Base-by-base conservation (phyloP, 35 echinoderm and acorn worm species). In the Apostichopus parvimensis region DNA sequence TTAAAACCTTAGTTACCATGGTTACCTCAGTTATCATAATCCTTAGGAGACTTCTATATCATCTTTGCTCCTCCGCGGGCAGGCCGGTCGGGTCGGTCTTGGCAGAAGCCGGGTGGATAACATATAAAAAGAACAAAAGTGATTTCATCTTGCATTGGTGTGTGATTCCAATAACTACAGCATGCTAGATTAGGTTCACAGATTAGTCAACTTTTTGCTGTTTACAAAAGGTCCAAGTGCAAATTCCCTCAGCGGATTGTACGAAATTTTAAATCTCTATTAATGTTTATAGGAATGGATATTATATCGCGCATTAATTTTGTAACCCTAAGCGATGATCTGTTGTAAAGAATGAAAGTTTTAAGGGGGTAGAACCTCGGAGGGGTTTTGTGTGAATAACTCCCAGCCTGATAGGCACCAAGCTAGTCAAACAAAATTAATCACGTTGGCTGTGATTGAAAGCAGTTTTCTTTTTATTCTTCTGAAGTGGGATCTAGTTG, bases 381-480 rank as follows among this genome's bases (percentile, higher is more conserved):
- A 87, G 85, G 64, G 85, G 85, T 62, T 62, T 87, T 24, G 54
- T 80, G 78, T 15, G 54, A 26, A 62, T 21, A 24, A 12, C 6
- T 59, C 57, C 54, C 85, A 87, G 85, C 57, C 85, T 87, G 57
- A 65, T 58, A 87, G 85, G 85, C 57, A 71, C 85, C 85, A 65
- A 21, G 57, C 57, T 71, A 87, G 85, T 87, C 85, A 87, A 87
- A 87, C 85, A 87, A 71, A 87, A 87, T 87, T 87, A 87, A 87
- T 87, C 57, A 62, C 64, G 71, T 87, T 56, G 55, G 79, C 20
- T 18, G 21, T 82, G 79, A 82, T 53, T 82, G 79, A 82, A 82
- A 82, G 79, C 79, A 82, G 79, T 82, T 82, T 45, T 54, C 7
- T 56, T 45, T 28, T 34, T 34, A 34, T 34, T 34, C 28, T 45